These are phyloP conservation scores for Vicugna pacos DNA, from an alignment of 2,113 vertebrate species.

Conservation along the genomic window DNA sequence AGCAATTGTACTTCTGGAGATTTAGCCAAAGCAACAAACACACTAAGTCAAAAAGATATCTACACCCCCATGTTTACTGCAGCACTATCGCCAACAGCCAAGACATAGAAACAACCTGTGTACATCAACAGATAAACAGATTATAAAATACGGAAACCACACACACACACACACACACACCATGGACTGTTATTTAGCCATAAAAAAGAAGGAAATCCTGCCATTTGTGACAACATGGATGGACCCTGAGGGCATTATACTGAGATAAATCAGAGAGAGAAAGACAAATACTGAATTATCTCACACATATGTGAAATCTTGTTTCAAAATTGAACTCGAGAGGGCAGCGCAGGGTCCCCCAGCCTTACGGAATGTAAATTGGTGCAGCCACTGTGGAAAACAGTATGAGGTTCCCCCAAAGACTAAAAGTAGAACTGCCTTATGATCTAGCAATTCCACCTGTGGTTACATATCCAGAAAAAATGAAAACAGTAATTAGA, in stretches of 20 bases:
- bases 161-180: neutral
- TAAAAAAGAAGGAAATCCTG: neutral
- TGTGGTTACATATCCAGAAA: no score
- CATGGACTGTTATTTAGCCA: neutral
- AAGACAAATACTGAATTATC: neutral
- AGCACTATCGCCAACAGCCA: neutral
- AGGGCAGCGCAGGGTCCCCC: neutral
- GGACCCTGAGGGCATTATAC: neutral
- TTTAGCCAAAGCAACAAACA: neutral
- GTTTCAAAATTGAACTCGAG: neutral
- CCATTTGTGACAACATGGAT: neutral
- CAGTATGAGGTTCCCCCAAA: no score
- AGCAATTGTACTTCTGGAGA: neutral
- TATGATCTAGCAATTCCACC: no score
- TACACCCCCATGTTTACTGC: neutral
- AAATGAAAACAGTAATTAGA: no score
- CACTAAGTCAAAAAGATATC: neutral
- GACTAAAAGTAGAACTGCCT: no score
- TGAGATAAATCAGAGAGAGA: neutral
- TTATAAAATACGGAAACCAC: neutral
- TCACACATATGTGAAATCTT: neutral
- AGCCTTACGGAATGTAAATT: neutral
- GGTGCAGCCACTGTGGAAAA: no score
- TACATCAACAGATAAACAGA: no score
- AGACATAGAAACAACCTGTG: neutral